Evolutionary conservation across 2,888 invertebrate species (phyloP), one percentile per base, ranked within the genome.

Genomic region (Synergus japonicus): DNA sequence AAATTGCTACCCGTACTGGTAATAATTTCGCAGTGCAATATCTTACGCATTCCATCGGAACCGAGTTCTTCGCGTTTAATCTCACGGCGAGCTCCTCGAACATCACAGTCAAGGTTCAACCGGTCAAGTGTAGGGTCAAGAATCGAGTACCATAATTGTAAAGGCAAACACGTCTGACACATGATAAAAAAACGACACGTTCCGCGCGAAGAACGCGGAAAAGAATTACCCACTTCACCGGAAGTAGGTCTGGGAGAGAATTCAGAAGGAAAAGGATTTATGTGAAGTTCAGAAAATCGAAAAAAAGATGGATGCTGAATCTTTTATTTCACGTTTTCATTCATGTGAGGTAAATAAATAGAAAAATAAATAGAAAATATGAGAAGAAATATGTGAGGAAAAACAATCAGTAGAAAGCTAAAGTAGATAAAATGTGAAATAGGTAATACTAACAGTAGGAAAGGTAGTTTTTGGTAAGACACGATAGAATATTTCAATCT

Each of bases 41-140:
- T 73, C 73, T 73, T 58, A 73, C 73, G 73, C 73, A 73, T 73
- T 73, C 73, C 73, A 73, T 73, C 73, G 73, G 73, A 73, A 73
- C 73, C 12, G 37, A 58, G 73, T 58, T 58, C 54, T 54, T 73
- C 54, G 18, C 73, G 18, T 73, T 73, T 73, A 73, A 73, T 58
- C 73, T 73, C 54, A 73, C 73, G 41, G 73, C 37, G 37, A 73
- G 69, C 69, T 54, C 49, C 49, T 37, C 49, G 73, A 73, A 41
- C 73, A 73, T 58, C 54, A 73, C 49, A 73, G 73, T 73, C 73
- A 73, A 73, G 73, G 73, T 73, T 73, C 73, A 73, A 54, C 37
- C 41, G 73, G 73, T 73, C 73, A 73, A 73, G 54, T 73, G 73
- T 73, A 73, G 73, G 73, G 73, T 73, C 73, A 37, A 73, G 73